These are phyloP conservation scores for Clarias macrocephalus DNA, from an alignment of 2,113 vertebrate species.

Conservation along the genomic window DNA sequence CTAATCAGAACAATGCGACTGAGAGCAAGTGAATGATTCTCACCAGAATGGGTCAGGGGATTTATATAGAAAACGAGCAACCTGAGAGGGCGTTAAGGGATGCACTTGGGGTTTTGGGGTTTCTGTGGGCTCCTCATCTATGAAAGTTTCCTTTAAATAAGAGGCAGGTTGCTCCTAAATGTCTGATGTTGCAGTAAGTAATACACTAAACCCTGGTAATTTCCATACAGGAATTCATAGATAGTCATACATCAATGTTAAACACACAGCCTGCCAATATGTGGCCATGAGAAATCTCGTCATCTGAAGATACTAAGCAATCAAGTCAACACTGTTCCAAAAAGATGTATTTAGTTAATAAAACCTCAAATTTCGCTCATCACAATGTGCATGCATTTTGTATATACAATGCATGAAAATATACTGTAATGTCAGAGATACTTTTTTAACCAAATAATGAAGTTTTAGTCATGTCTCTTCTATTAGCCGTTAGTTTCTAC, in stretches of 20 bases:
- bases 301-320: background rate
- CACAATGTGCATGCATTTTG: background rate
- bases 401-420: background rate
- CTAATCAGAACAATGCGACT: slow-evolving; percentile 16
- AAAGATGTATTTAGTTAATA: background rate
- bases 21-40: slow-evolving; percentile 48
- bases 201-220: background rate
- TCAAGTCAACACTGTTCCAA: background rate
- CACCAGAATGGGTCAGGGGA: slow-evolving; percentile 42
- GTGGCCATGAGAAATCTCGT: background rate
- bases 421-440: background rate
- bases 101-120: slow-evolving; percentile 52
- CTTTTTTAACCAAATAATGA: background rate
- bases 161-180: slow-evolving; percentile 39
- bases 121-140: slow-evolving; percentile 52
- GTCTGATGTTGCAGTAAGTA: slow-evolving; percentile 13
- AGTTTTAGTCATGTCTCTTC: background rate
- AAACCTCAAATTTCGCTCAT: background rate
- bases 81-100: slow-evolving; percentile 34
- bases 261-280: background rate
- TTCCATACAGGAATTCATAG: slow-evolving; percentile 25
- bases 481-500: background rate
- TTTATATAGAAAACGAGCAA: slow-evolving; percentile 47
- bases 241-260: background rate
- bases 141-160: slow-evolving; percentile 53